Evolutionary conservation across 2,888 invertebrate species (phyloP), one percentile per base, ranked within the genome.

Genomic region (Sarcophaga carnaria): DNA sequence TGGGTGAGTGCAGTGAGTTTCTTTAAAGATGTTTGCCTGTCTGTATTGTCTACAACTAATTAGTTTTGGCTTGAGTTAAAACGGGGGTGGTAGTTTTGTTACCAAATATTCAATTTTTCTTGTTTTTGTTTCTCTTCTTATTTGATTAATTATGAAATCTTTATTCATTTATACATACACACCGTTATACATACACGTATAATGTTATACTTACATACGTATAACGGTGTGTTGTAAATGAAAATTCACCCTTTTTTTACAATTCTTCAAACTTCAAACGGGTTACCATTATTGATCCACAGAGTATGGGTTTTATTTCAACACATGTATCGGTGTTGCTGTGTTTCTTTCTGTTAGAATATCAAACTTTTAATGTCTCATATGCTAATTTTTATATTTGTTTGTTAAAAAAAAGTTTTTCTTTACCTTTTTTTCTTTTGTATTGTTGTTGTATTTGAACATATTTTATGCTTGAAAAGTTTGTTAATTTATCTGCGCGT

Each of bases 21-120:
- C 37, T 37, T 54, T 72, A n/a, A 75, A 76, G 79, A 78, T 81
- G 84, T 83, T 86, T 78, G 80, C 64, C 83, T 81, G 66, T 62
- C 83, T 81, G 67, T 62, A 74, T 87, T 84, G 87, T 87, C 87
- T 87, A 87, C 79, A 87, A 87, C 84, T 87, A 87, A 87, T 87
- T 87, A 87, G 81, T 87, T 87, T 71, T 63, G 64, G 49, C 8
- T 64, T 76, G 27, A 54, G 63, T 80, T 69, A 14, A 80, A 80
- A 69, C 22, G 71, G 67, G 84, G 84, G 81, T 72, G 22, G 22
- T 66, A 79, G 60, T 76, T 80, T 62, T 71, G 47, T 37, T 37
- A 37, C 27, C 17, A 66, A 67, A 67, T 67, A 20, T 45, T 45
- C 6, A 54, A 37, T 37, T 37, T 37, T 37, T 37, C 3, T 37